Evolutionary conservation across 2,113 vertebrate species (phyloP).

Genomic region (Otus sunia): DNA sequence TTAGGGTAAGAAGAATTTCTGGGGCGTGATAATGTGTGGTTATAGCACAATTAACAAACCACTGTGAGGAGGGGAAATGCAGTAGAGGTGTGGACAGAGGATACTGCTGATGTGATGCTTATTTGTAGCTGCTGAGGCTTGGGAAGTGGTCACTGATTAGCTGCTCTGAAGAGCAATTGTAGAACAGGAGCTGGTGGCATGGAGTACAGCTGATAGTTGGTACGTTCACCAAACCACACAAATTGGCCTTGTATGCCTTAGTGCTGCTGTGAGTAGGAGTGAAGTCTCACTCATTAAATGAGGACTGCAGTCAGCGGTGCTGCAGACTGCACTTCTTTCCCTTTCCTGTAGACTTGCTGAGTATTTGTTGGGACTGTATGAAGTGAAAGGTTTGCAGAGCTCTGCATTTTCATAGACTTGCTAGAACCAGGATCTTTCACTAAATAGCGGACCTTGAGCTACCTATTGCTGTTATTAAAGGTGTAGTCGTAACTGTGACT

Average conservation of each 20-base stretch:
- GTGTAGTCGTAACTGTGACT: not conserved
- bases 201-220: not conserved
- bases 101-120: not conserved
- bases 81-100: not conserved
- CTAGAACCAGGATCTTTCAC: not conserved
- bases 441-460: not conserved
- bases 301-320: not conserved
- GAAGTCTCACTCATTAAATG: not conserved
- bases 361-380: not conserved
- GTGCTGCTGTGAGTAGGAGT: not conserved
- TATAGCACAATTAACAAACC: not conserved
- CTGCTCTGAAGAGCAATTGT: not conserved
- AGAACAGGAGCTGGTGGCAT: not conserved
- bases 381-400: not conserved
- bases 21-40: too few relatives aligned
- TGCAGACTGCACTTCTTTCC: not conserved
- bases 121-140: not conserved
- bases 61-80: not conserved
- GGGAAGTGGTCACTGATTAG: not conserved
- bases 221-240: not conserved
- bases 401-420: not conserved
- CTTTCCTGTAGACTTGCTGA: not conserved
- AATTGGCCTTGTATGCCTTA: not conserved
- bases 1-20: not conserved
- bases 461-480: not conserved